A percentile compares a stretch with the other conserved stretches of the same genome.
These are phyloP conservation scores for Hybos culiciformis DNA, from an alignment of 2,888 invertebrate genomes.

Conservation along the genomic window DNA sequence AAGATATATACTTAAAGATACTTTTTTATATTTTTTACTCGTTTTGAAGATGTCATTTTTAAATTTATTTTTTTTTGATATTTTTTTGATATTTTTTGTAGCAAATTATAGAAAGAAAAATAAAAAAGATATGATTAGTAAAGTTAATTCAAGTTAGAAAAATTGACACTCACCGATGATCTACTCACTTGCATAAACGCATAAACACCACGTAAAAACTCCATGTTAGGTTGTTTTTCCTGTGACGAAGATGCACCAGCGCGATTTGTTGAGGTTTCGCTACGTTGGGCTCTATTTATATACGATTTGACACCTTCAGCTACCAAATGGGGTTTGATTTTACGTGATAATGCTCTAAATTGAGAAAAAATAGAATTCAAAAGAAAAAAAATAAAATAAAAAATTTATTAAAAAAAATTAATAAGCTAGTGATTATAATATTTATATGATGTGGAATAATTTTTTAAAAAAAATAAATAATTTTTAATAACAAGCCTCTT, in stretches of 20 bases:
- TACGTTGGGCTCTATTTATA: constrained; percentile 34
- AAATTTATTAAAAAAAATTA: not conserved
- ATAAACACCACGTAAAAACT: constrained; percentile 39
- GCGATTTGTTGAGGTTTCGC: constrained; percentile 22
- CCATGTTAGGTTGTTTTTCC: constrained; percentile 37
- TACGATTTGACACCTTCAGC: constrained; percentile 36
- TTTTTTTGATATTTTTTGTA: constrained; percentile 14
- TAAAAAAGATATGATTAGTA: constrained; percentile 36
- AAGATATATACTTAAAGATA: not conserved
- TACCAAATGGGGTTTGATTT: constrained; percentile 35
- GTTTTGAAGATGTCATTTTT: not conserved
- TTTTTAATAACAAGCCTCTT: too few species aligned
- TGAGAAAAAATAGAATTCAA: not conserved
- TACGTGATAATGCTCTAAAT: constrained; percentile 32
- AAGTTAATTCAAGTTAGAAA: constrained; percentile 32
- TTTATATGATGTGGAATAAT: not conserved
- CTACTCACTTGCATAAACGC: constrained; percentile 40
- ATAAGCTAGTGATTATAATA: not conserved
- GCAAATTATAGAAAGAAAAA: constrained; percentile 26
- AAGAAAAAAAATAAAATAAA: not conserved
- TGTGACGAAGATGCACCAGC: constrained; percentile 20
- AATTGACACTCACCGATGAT: constrained; percentile 39
- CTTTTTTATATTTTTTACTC: not conserved
- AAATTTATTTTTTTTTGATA: not conserved
- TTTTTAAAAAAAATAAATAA: not conserved